Conservation (phyloP, 2,888 invertebrate species). For the Oscheius sp. region DNA sequence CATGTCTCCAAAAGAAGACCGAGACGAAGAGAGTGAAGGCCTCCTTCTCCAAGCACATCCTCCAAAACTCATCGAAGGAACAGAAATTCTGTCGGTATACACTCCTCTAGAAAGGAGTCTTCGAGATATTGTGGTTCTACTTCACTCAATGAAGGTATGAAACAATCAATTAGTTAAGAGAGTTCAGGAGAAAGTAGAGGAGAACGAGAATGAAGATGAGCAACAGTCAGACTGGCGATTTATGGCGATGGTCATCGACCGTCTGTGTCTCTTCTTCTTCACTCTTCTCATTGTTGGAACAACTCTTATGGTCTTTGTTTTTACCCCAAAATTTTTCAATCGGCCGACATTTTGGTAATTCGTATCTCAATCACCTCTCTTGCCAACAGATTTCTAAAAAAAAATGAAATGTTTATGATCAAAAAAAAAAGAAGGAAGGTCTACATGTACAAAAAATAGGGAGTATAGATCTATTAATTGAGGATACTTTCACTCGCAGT, state of each 20-base stretch:
- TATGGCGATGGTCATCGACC: conserved; percentile 67
- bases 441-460: not conserved
- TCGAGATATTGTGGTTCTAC: conserved; percentile 25
- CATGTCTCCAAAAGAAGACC: conserved; percentile 9
- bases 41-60: not conserved
- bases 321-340: conserved; percentile 33
- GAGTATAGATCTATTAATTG: not conserved
- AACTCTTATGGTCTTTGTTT: conserved; percentile 39
- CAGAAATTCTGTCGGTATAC: conserved; percentile 26
- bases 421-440: not conserved
- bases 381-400: not conserved
- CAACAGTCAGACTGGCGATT: conserved; percentile 67
- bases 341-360: not conserved
- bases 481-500: conserved; percentile 14
- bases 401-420: not conserved
- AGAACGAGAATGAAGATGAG: conserved; percentile 67
- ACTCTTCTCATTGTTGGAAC: conserved; percentile 43
- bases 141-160: conserved; percentile 34
- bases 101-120: conserved; percentile 33
- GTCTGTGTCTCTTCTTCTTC: conserved; percentile 64
- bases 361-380: conserved; percentile 6
- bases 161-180: not conserved
- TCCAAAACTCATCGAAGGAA: conserved; percentile 27
- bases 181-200: conserved; percentile 55
- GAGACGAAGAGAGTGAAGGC: conserved; percentile 10